These are phyloP conservation scores for Hydrophis major DNA, from an alignment of 2,797 vertebrate species.

Conservation along the genomic window DNA sequence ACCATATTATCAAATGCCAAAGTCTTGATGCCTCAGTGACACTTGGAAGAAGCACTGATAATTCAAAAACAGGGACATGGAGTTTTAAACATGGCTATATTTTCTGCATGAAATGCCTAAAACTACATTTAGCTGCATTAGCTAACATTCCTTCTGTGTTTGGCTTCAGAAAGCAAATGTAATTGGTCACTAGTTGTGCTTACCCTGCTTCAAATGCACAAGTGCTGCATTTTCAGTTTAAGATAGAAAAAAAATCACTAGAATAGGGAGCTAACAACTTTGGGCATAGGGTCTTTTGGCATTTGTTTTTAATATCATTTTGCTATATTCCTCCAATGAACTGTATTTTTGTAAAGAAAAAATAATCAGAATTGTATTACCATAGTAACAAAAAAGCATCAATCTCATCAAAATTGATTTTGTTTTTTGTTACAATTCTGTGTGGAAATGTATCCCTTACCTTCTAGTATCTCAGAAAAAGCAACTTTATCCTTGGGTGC, in stretches of 20 bases:
- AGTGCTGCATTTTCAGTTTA: not conserved
- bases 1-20: not conserved
- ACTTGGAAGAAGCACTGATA: not conserved
- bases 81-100: not conserved
- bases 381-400: not conserved
- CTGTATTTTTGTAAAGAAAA: not conserved
- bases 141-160: not conserved
- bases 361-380: not conserved
- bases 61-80: not conserved
- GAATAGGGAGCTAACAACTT: not conserved
- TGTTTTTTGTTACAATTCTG: not conserved
- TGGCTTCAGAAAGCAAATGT: not conserved
- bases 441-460: not conserved
- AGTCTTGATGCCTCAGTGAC: not conserved
- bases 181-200: not conserved
- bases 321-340: not conserved
- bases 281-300: not conserved
- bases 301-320: not conserved
- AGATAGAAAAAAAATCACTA: not conserved
- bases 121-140: not conserved
- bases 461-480: not conserved
- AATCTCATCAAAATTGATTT: not conserved
- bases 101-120: not conserved
- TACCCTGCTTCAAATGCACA: not conserved
- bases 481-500: not conserved